Base-by-base conservation (phyloP, 2,113 vertebrate species). In the Progne subis region DNA sequence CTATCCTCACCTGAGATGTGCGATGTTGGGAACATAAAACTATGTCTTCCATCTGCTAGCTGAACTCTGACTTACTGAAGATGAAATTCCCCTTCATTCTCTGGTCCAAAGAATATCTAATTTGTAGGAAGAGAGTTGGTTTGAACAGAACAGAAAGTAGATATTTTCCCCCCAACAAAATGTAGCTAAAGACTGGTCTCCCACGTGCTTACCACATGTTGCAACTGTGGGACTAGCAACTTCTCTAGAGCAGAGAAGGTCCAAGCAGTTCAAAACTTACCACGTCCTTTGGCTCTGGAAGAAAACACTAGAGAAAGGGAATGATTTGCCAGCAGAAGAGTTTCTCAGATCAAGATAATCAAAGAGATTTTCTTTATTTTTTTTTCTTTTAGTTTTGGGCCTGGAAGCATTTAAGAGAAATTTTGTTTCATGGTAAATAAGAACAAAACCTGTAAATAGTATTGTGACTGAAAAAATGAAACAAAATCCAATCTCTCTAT, bases 331-430 rank as follows among this genome's bases (percentile, higher is more conserved):
- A 93, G 68, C 86, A 91, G 71, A 92, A 95, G 82, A 92, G 59
- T 12, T 96, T 92, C 75, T 94, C 82, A 97, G 97, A 97, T 95
- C 96, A 95, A 14, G 16, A 82, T 50, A 94, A 94, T 89, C 84
- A 86, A 95, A 92, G 92, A 93, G 93, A 47, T 71, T 71, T 60
- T 72, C 16, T 71, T 69, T 7, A 3, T 12, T 39, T 74, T 63
- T 65, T 70, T 70, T 69, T 31, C 59, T 63, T 59, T 41, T 24
- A 76, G 15, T 77, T 95, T 86, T 63, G 57, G 53, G 80, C 46
- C 94, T 92, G 93, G 96, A 94, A 97, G 57, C 75, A 77, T 94
- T 96, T 90, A 96, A 96, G 85, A 92, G 89, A 94, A 86, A 50
- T 56, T 84, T 88, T 68, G 12, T 92, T 94, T 93, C 64, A 44